phyloP scores from a whole-genome alignment of 2,113 vertebrate species.

The Halichoerus grypus region DNA sequence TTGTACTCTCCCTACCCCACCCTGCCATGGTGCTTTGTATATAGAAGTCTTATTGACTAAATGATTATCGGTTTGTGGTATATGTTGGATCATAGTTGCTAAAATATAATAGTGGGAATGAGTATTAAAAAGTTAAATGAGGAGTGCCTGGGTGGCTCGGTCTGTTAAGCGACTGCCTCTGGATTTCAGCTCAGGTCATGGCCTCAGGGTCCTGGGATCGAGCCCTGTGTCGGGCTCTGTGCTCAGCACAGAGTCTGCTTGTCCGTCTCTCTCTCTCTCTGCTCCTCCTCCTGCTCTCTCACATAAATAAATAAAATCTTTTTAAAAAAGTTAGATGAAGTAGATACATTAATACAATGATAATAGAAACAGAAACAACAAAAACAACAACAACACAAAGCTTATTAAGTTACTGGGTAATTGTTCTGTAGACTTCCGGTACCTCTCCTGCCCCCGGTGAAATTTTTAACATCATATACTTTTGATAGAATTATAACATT shows the following conservation, averaged over 20 bases:
- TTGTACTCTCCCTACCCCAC: background rate
- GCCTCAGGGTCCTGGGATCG: background rate
- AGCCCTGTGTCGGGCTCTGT: background rate
- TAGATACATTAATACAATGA: background rate
- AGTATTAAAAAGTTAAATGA: conserved; percentile 42
- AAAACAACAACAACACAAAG: background rate
- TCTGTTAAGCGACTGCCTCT: background rate
- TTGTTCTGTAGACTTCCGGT: background rate
- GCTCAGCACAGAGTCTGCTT: background rate
- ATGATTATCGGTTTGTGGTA: background rate
- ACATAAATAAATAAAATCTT: background rate
- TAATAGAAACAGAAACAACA: background rate
- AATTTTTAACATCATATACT: conserved; percentile 7
- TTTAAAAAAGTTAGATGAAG: background rate
- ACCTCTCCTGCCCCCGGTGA: background rate
- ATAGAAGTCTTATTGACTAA: conserved; percentile 32
- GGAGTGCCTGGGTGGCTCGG: background rate
- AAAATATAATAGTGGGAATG: conserved; percentile 30
- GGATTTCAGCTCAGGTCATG: background rate
- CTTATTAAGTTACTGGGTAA: background rate
- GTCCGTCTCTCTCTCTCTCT: background rate
- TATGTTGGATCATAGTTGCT: conserved; percentile 24
- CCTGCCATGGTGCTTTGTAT: background rate
- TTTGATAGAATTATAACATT: background rate
- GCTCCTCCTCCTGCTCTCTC: background rate